Conservation (phyloP, 2,113 vertebrate genomes). For the Apodemus speciosus region DNA sequence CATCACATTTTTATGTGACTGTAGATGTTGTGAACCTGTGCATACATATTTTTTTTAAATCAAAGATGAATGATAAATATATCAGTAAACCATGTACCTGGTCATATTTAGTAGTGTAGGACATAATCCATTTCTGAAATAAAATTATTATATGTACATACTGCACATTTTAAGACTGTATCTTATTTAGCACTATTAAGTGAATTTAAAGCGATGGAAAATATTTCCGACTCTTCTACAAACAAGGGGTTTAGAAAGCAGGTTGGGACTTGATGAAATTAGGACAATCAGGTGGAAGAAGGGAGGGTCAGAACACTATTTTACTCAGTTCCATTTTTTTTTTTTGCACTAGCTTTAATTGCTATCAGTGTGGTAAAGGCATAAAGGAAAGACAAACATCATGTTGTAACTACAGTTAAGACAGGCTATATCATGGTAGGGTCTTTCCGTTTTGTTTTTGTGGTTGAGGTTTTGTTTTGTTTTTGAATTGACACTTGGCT, state of each 20-base stretch:
- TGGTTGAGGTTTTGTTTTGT: slow-evolving; percentile 13
- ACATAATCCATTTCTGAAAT: background rate
- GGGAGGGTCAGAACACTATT: background rate
- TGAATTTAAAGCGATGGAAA: background rate
- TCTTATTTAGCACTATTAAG: background rate
- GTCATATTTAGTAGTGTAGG: background rate
- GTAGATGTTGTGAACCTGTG: background rate
- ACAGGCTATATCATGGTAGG: background rate
- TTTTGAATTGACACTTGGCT: background rate
- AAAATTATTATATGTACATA: background rate
- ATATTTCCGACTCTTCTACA: background rate
- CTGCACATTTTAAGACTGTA: background rate
- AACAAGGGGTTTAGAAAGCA: background rate
- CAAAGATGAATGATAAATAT: slow-evolving; percentile 36
- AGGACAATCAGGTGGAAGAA: slow-evolving; percentile 32
- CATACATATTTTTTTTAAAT: background rate
- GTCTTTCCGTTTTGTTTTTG: slow-evolving; percentile 26
- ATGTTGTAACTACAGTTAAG: slow-evolving; percentile 53
- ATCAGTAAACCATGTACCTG: slow-evolving; percentile 14
- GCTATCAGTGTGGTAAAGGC: background rate
- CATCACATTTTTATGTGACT: too few relatives aligned
- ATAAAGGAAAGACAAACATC: background rate
- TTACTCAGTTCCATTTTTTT: background rate
- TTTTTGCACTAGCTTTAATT: slow-evolving; percentile 48
- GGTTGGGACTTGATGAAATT: slow-evolving; percentile 50